Conservation (phyloP, 2,888 invertebrate species). For the Philopedon plagiatum region DNA sequence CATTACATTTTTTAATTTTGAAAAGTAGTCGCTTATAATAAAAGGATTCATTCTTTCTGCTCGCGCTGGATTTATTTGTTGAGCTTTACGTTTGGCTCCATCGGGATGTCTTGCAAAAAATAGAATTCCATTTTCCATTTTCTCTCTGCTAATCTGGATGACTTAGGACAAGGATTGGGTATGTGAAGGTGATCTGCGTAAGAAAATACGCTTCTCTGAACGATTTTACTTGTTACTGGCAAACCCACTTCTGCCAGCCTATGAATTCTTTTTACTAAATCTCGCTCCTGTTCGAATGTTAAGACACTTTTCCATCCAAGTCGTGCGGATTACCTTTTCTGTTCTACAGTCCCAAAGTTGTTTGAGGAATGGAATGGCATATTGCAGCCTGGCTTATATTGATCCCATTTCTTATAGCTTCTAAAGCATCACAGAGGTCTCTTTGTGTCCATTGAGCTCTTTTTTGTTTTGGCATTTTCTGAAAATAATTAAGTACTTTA, state of each 20-base stretch:
- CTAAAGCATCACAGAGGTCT: not conserved
- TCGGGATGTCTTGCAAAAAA: constrained; percentile 14
- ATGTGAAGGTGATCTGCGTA: not conserved
- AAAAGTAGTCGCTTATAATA: too few relatives aligned
- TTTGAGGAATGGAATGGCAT: not conserved
- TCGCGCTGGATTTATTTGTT: too few relatives aligned
- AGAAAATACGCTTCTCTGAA: constrained; percentile 5
- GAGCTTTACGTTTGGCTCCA: constrained; percentile 8
- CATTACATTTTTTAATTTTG: not conserved
- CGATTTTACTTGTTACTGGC: constrained; percentile 14
- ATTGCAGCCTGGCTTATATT: not conserved
- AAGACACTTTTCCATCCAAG: too few relatives aligned
- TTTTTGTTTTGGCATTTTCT: not conserved
- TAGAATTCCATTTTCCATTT: constrained; percentile 13
- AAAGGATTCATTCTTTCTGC: too few relatives aligned
- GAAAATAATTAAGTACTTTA: not conserved
- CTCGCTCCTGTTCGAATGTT: not conserved
- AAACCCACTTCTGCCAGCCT: constrained; percentile 7
- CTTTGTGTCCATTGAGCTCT: not conserved
- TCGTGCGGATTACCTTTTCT: too few relatives aligned
- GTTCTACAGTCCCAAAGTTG: not conserved
- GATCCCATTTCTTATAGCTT: too few relatives aligned
- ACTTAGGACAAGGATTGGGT: constrained; percentile 4
- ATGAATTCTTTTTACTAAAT: constrained; percentile 15
- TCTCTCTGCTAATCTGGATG: not conserved